phyloP scores from a whole-genome alignment of 2,888 invertebrate species.

The Diarsia dahlii region DNA sequence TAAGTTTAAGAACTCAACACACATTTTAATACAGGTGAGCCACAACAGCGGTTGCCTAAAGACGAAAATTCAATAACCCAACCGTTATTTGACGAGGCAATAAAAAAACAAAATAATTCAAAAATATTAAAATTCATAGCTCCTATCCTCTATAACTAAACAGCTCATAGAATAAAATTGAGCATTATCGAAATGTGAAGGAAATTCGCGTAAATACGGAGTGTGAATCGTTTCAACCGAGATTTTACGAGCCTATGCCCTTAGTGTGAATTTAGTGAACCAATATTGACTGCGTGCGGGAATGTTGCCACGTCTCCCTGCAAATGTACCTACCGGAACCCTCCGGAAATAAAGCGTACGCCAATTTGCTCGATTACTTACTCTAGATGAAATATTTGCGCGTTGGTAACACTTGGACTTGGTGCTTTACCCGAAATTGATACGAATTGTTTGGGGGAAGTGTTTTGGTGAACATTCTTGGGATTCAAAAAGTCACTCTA shows the following conservation, averaged over 20 bases:
- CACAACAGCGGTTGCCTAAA: background rate
- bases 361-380: constrained; percentile 73
- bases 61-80: background rate
- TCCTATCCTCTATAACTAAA: constrained; percentile 11
- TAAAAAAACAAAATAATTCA: background rate
- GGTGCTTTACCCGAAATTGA: constrained; percentile 51
- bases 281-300: constrained; percentile 79
- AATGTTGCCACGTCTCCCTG: constrained; percentile 65
- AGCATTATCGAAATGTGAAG: constrained; percentile 39
- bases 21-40: constrained; percentile 1
- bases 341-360: constrained; percentile 64
- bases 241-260: constrained; percentile 58
- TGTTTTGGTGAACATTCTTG: constrained; percentile 11
- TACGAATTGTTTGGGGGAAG: constrained; percentile 36
- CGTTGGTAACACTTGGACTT: constrained; percentile 53
- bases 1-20: background rate
- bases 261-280: constrained; percentile 72
- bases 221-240: constrained; percentile 35
- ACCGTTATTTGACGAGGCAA: background rate
- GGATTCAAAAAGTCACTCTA: background rate
- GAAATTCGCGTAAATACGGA: constrained; percentile 49
- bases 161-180: constrained; percentile 36
- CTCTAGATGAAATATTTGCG: constrained; percentile 73
- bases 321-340: constrained; percentile 78
- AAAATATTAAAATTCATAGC: constrained; percentile 14